Conservation (phyloP, 2,797 vertebrate species). For the Clangula hyemalis region DNA sequence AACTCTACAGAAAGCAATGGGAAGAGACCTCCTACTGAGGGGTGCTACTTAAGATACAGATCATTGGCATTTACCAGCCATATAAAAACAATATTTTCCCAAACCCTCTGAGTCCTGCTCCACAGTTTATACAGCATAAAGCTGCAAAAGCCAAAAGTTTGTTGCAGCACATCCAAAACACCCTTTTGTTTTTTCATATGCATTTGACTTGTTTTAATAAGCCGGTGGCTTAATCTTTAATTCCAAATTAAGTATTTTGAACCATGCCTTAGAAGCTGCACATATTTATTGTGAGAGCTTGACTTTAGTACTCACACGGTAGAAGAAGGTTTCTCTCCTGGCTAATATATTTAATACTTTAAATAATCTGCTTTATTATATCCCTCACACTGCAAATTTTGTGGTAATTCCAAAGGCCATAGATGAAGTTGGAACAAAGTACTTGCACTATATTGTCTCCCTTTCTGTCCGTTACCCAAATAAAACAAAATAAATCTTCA, state of each 20-base stretch:
- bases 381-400: not conserved
- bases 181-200: not conserved
- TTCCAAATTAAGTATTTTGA: not conserved
- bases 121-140: not conserved
- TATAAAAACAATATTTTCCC: conserved; percentile 66
- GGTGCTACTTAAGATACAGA: conserved; percentile 49
- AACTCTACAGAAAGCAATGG: conserved; percentile 32
- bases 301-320: not conserved
- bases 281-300: not conserved
- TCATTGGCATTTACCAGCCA: conserved; percentile 58
- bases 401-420: not conserved
- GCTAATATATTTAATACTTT: not conserved
- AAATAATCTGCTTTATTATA: not conserved
- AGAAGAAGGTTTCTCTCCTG: not conserved
- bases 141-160: conserved; percentile 23
- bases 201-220: conserved; percentile 11
- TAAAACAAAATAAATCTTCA: not conserved
- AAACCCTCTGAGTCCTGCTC: conserved; percentile 50
- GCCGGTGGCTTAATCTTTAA: not conserved
- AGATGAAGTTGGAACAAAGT: not conserved
- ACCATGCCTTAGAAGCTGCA: not conserved
- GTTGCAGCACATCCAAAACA: not conserved
- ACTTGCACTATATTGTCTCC: not conserved
- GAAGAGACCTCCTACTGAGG: conserved; percentile 41
- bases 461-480: not conserved